Base-by-base conservation (phyloP, 64 coral and sea anemone species). In the Montipora sp. region DNA sequence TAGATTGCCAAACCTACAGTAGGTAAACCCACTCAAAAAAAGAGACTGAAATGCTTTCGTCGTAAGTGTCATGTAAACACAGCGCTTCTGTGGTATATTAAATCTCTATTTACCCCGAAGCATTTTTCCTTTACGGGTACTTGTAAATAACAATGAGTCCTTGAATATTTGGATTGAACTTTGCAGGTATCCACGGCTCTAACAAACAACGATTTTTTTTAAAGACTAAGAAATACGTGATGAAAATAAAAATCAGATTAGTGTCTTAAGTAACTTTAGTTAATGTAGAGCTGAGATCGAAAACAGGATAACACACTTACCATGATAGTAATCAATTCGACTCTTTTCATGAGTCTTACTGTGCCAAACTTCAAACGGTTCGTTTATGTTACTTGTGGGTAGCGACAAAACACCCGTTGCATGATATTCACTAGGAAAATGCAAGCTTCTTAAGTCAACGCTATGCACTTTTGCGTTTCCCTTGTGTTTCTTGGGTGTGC, bases 281-380 rank as follows among this genome's bases (percentile, higher is more conserved):
- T 73, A 23, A 8, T 8, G 69, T 46, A 75, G 36, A 36, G 36
- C 36, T 36, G 11, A 19, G 46, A 15, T 15, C 20, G 15, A 50
- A 3, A 50, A 78, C 47, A 23, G 18, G 0, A 23, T 77, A 27
- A 23, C 77, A 2, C 24, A 15, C 95, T 94, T 94, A 96, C 95
- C 95, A 7, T 91, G 36, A 71, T 98, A 98, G 73, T 98, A 98
- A 77, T 98, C 95, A 8, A 98, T 98, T 68, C 95, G 74, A 48
- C 95, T 98, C 48, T 77, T 94, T 47, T 83, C 91, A n/a, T 83
- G 59, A 5, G 95, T 79, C 78, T 85, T 61, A 74, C 95, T 98
- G 36, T 91, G 94, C 95, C 95, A 98, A 46, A 83, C 87, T 55
- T 92, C 92, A 89, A 98, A 98, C 71, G 95, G 95, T 90, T 98